A percentile compares a stretch with the other conserved stretches of the same genome.
Evolutionary conservation across 2,888 invertebrate species (phyloP).

Genomic region (Meteorus cinctellus): DNA sequence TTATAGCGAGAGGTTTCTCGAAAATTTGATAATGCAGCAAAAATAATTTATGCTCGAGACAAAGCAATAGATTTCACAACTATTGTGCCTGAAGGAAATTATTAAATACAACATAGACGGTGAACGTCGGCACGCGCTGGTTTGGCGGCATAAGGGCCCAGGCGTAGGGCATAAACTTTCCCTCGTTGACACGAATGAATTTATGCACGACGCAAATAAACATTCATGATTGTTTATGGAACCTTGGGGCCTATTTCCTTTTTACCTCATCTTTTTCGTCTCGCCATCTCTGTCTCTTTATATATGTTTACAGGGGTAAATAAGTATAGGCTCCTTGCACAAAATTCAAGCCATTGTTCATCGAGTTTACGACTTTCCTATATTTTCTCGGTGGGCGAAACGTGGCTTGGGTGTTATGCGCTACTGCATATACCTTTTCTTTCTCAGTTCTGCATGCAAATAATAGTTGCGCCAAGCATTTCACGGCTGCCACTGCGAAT

Average conservation of each 20-base stretch:
- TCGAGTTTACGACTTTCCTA: slow-evolving; percentile 55
- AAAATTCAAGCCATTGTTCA: slow-evolving; percentile 57
- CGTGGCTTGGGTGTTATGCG: slow-evolving; percentile 9
- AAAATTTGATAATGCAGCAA: background rate
- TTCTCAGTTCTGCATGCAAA: slow-evolving; percentile 2
- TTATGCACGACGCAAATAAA: slow-evolving; percentile 58
- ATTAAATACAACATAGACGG: slow-evolving; percentile 18
- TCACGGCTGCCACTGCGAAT: background rate
- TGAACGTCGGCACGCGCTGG: slow-evolving; percentile 31
- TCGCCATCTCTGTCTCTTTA: background rate
- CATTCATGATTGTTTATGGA: slow-evolving; percentile 65
- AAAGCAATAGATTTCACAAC: background rate
- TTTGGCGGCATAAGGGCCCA: slow-evolving; percentile 33
- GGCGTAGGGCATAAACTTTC: slow-evolving; percentile 53
- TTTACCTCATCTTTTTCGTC: background rate
- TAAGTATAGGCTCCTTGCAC: slow-evolving; percentile 48
- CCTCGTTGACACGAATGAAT: slow-evolving; percentile 62
- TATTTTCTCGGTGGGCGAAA: slow-evolving; percentile 50
- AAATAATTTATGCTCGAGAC: background rate
- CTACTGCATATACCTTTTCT: slow-evolving; percentile 27
- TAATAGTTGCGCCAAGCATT: background rate
- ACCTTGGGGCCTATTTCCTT: background rate
- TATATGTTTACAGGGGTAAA: slow-evolving; percentile 44
- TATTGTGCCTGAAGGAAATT: slow-evolving; percentile 9
- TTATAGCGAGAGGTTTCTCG: background rate